Evolutionary conservation across 2,797 vertebrate species (phyloP), one percentile per base, ranked within the genome.

Genomic region (Sebastes vulpes): DNA sequence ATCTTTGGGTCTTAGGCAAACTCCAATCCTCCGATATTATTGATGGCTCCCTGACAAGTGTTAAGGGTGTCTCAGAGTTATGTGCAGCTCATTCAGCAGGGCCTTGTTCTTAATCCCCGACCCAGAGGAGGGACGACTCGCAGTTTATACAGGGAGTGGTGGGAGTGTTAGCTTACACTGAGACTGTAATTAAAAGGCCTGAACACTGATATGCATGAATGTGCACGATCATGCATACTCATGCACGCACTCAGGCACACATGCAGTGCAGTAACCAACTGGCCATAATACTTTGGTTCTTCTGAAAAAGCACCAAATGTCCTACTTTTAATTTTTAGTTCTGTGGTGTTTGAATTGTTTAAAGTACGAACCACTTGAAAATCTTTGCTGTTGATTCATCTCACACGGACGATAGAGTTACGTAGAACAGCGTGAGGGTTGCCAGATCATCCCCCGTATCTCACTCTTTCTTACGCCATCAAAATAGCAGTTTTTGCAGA

Each of bases 121-220:
- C 79, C 84, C 4, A 69, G 69, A 63, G 68, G 82, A 83, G 75
- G 84, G 83, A 90, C 78, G 86, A 82, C 84, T 86, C 81, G 83
- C 72, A 25, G 88, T 92, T 93, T 92, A 90, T 90, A 85, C 89
- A 88, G 89, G 89, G 90, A 92, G 92, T 79, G 90, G 88, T 67
- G 89, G 86, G 78, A 88, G 94, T 92, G 80, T 95, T 93, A 88
- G 90, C 93, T 96, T 93, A 93, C 95, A 82, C 84, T 77, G 71
- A 81, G 92, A 87, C 93, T 95, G 82, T 94, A 95, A 95, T 96
- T 91, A 91, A 80, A 89, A 89, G 87, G 84, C 86, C 74, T 72
- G 74, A 53, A 72, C 74, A 71, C 87, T 87, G 90, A 94, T 89
- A 81, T 65, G 80, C 69, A 68, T 25, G 71, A 42, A 68, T n/a